phyloP scores from a whole-genome alignment of 2,113 vertebrate genomes.

The Sylvietta virens region DNA sequence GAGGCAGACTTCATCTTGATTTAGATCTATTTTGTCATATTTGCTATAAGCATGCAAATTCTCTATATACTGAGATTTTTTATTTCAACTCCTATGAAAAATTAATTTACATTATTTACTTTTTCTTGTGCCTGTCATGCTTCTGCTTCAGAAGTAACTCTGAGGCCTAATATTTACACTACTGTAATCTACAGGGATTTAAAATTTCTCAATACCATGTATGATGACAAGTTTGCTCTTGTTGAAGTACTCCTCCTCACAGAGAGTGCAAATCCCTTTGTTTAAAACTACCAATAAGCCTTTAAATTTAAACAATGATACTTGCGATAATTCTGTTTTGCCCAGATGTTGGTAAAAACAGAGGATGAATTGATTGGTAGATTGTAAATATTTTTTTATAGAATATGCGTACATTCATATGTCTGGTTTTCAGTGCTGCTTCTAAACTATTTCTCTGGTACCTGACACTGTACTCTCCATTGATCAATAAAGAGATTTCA shows the following conservation, averaged over 20 bases:
- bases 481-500: background rate
- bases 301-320: background rate
- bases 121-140: fast-evolving
- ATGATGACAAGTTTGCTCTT: background rate
- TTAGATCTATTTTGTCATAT: background rate
- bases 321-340: background rate
- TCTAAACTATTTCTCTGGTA: background rate
- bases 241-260: background rate
- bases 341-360: background rate
- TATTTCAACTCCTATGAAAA: background rate
- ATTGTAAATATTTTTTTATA: background rate
- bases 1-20: background rate
- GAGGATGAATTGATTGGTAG: fast-evolving
- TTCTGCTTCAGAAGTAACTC: background rate
- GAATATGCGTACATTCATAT: background rate
- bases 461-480: background rate
- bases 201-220: background rate
- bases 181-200: background rate
- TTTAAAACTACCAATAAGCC: background rate
- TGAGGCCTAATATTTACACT: background rate
- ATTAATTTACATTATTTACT: background rate
- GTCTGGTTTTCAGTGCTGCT: background rate
- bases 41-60: background rate
- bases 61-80: background rate
- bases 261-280: background rate